A percentile compares a stretch with the other conserved stretches of the same genome.
phyloP scores from a whole-genome alignment of 2,113 vertebrate genomes.

The Nicator chloris region DNA sequence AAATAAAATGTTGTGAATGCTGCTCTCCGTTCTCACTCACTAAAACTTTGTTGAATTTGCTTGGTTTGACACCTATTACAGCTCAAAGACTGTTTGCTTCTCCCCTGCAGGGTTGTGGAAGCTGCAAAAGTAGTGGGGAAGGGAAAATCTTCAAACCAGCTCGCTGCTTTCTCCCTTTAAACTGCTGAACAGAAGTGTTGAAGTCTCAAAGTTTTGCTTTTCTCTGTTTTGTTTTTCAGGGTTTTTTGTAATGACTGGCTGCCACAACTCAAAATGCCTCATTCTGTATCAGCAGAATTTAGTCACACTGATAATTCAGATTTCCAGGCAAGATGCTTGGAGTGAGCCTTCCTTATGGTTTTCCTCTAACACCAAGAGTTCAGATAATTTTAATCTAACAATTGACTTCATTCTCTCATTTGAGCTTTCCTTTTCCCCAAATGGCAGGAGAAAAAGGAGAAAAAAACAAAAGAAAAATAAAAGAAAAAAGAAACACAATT shows the following conservation, averaged over 20 bases:
- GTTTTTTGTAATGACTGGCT: not conserved
- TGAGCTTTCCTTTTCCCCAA: not conserved
- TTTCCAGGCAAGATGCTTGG: not conserved
- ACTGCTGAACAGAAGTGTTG: not conserved
- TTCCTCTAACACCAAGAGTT: not conserved
- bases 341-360: not conserved
- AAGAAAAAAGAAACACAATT: not conserved
- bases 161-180: not conserved
- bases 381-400: not conserved
- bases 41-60: slow-evolving; percentile 32
- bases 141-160: not conserved
- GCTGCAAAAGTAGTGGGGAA: not conserved
- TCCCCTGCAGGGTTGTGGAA: not conserved
- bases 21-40: not conserved
- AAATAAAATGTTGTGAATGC: not conserved
- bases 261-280: not conserved
- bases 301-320: not conserved
- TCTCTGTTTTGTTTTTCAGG: not conserved
- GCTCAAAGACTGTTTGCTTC: slow-evolving; percentile 28
- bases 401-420: not conserved
- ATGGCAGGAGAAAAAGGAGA: not conserved
- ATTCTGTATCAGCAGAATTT: not conserved
- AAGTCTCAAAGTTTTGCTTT: not conserved
- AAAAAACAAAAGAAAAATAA: not conserved
- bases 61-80: slow-evolving; percentile 34